Evolutionary conservation across 2,797 vertebrate species (phyloP).

Genomic region (Gobionotothen gibberifrons): DNA sequence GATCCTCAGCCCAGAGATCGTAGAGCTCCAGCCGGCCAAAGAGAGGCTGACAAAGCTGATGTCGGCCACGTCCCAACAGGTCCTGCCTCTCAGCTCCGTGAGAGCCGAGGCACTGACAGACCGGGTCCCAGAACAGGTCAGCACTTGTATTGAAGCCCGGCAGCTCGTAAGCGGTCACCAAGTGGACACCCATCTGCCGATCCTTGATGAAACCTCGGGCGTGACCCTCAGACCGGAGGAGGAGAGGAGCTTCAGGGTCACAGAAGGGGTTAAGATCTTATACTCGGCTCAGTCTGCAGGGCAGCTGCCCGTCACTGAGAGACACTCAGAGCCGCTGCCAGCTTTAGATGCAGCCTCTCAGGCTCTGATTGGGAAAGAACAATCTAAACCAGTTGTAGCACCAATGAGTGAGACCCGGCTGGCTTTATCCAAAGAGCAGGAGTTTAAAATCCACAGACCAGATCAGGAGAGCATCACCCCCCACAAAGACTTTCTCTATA

Average conservation of each 20-base stretch:
- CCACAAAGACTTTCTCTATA: constrained; percentile 70
- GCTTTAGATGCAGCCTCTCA: constrained; percentile 54
- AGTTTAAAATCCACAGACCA: constrained; percentile 56
- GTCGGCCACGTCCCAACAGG: constrained; percentile 78
- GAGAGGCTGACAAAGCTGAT: constrained; percentile 72
- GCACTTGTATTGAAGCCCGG: constrained; percentile 65
- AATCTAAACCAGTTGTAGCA: constrained; percentile 52
- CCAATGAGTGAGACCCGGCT: constrained; percentile 72
- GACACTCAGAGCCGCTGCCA: constrained; percentile 66
- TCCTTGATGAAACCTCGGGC: constrained; percentile 71
- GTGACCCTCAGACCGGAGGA: constrained; percentile 55
- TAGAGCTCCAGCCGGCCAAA: constrained; percentile 61
- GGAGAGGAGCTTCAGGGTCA: constrained; percentile 75
- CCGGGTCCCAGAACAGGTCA: constrained; percentile 41
- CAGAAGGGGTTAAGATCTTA: constrained; percentile 81
- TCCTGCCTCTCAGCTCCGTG: constrained; percentile 69
- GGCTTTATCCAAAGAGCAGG: constrained; percentile 73
- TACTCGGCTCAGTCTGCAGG: constrained; percentile 75
- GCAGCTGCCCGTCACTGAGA: constrained; percentile 70
- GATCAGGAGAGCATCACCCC: constrained; percentile 64
- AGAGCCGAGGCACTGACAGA: constrained; percentile 58
- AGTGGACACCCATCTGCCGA: constrained; percentile 64
- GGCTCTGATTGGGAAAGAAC: constrained; percentile 60
- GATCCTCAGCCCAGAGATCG: constrained; percentile 79
- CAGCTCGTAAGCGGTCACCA: constrained; percentile 69